phyloP scores from a whole-genome alignment of 2,113 vertebrate species.

The Gobiocypris rarus region DNA sequence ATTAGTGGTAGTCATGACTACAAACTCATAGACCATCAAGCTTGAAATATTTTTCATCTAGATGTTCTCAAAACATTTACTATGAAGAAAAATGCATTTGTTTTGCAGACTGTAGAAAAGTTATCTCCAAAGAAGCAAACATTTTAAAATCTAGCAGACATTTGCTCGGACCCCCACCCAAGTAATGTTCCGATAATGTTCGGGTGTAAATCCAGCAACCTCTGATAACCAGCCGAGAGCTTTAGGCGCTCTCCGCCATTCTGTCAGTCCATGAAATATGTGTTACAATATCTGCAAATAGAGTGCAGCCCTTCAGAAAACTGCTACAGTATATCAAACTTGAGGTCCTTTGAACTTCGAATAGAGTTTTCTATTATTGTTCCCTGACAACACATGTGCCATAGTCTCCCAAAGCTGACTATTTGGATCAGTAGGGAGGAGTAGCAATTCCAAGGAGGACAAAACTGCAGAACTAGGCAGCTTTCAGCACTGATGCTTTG shows the following conservation, averaged over 20 bases:
- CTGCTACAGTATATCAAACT: conserved; percentile 70
- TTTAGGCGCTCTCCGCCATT: conserved; percentile 39
- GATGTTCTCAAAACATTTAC: conserved; percentile 5
- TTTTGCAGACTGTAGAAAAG: neutral
- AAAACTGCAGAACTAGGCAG: conserved; percentile 75
- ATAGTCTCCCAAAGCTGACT: conserved; percentile 73
- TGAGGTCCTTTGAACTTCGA: conserved; percentile 64
- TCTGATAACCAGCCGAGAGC: conserved; percentile 39
- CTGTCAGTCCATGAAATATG: conserved; percentile 56
- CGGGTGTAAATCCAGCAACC: conserved; percentile 27
- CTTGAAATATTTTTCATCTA: neutral
- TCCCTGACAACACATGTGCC: conserved; percentile 73
- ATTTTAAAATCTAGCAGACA: neutral
- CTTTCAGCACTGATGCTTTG: conserved; percentile 69
- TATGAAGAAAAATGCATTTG: conserved; percentile 3
- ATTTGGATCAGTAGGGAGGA: conserved; percentile 74
- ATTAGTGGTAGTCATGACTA: neutral
- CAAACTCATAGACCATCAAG: neutral
- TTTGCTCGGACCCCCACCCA: conserved; percentile 10
- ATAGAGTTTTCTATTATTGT: conserved; percentile 72
- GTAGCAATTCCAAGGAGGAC: conserved; percentile 75
- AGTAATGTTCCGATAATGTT: too few species aligned
- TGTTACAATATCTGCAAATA: conserved; percentile 68
- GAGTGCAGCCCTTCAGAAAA: conserved; percentile 48
- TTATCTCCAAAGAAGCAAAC: neutral